Evolutionary conservation across 1,140 invertebrate genomes (phyloP), one percentile per base, ranked within the genome.

Genomic region (Drosophila ogumai): DNA sequence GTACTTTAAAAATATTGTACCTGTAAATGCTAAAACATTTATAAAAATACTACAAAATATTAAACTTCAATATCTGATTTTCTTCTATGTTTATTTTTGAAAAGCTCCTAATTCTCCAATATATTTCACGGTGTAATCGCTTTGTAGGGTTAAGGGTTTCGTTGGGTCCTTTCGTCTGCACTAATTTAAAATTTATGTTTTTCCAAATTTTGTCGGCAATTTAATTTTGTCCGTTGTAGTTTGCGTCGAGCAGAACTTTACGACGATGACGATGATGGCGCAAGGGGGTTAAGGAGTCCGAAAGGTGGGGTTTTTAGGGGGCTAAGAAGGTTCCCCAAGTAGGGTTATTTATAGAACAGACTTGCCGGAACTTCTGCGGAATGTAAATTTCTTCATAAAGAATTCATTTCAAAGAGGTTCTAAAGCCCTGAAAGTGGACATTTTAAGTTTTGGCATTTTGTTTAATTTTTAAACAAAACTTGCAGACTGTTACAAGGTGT

Each of bases 121-220:
- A 6, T 28, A 6, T 5, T 19, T 34, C 3, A 5, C 31, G 13
- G 49, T 52, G 49, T 28, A 36, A 12, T 31, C 38, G 34, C 28
- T 22, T 57, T 22, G 56, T 38, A 31, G 56, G 58, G 52, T 59
- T 66, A 60, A 54, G 49, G 47, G 25, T 55, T 22, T 67, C 41
- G 46, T 22, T 47, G 59, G 19, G 41, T 75, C 38, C 75, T 75
- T 61, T 44, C 55, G 50, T 69, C 66, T 56, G 64, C 36, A 68
- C 69, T 85, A 81, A 86, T 86, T 86, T 81, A 79, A 86, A 81
- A 86, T 86, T 86, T 75, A 86, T 86, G 78, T 80, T 79, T 86
- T 80, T 61, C 64, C 56, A 68, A 58, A 77, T 81, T 72, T 79
- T 58, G 77, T 61, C 68, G 76, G 55, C 55, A 72, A 84, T 77